Evolutionary conservation across 1,140 invertebrate species (phyloP), one percentile per base, ranked within the genome.

Genomic region (Potamilus streckersoni): DNA sequence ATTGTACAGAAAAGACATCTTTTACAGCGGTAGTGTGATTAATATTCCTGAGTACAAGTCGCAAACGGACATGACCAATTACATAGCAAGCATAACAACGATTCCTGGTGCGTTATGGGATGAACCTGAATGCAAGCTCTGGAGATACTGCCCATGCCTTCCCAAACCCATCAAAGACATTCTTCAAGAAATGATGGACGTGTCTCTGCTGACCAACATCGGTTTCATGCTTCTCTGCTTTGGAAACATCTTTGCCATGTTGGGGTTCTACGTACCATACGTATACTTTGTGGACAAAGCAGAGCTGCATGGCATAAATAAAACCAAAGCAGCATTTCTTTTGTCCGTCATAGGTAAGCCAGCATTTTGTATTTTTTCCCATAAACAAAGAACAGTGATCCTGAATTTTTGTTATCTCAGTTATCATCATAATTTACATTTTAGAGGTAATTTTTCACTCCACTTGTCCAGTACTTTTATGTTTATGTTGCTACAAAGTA

Each of bases 1-100:
- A 3, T 90, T 99, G 88, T 98, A 97, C 12, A 92, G 97, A 63
- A 98, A 98, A 90, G 98, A 99, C 90, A 98, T 99, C 80, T 99
- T 99, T 91, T 99, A 99, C 91, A 96, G 97, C 17, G 97, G 98
- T 38, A 97, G 96, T 49, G 94, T 98, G 13, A 91, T 95, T 55
- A 95, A 98, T 90, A 91, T 98, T 69, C 96, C 95, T 0, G 95
- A 98, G 90, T 98, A 94, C 89, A 78, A 80, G 19, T 95, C 97
- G 85, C 96, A 97, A 88, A 96, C 96, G 82, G 96, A 96, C 14
- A 91, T 98, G n/a, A 93, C 76, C 17, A 86, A 81, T 69, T 90
- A 89, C 75, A 84, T 89, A 31, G 84, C 86, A 11, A 88, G 87
- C 78, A 88, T 88, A 31, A 88, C 87, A 27, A 83, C 85, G 23